Evolutionary conservation across 2,797 vertebrate species (phyloP), one percentile per base, ranked within the genome.

Genomic region (Acanthiza pusilla): DNA sequence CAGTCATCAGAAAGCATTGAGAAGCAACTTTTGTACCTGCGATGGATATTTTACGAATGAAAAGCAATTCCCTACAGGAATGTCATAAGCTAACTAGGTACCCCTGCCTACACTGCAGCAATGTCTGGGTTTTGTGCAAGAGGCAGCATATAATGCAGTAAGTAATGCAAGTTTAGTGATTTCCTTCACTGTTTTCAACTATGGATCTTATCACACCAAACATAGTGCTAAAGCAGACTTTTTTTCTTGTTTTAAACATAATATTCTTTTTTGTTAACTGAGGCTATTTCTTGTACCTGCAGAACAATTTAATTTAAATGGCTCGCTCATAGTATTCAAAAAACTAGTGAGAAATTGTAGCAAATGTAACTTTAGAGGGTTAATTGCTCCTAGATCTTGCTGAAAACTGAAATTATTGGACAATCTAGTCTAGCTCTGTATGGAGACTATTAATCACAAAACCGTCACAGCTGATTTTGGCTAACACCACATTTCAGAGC

Each of bases 81-180:
- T 13, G 22, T 85, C 72, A 95, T 96, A 97, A 96, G 96, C 96
- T 97, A 96, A 87, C 75, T 57, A 87, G 70, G 78, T 88, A 93
- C 45, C 65, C 81, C 85, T 95, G 73, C 58, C 58, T 89, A 70
- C 73, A 73, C 66, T 85, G 86, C 70, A 89, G 93, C 58, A 65
- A 38, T 50, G 71, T 71, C 81, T 88, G 81, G 30, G 15, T 36
- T 91, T 67, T 88, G 58, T 80, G 63, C 19, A 22, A 6, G 5
- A 78, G 79, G 54, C 42, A 93, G 45, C 32, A 36, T 6, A 14
- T 72, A 81, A 79, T 47, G 32, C 51, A 54, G 45, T 45, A 87
- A 89, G 34, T 20, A 62, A 67, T 72, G 50, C 55, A 91, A 57
- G 40, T 80, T 73, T 36, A 70, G 71, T 73, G 79, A 78, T 58